A percentile compares a stretch with the other conserved stretches of the same genome.
Evolutionary conservation across 2,888 invertebrate genomes (phyloP).

Genomic region (Julus scandinavius): DNA sequence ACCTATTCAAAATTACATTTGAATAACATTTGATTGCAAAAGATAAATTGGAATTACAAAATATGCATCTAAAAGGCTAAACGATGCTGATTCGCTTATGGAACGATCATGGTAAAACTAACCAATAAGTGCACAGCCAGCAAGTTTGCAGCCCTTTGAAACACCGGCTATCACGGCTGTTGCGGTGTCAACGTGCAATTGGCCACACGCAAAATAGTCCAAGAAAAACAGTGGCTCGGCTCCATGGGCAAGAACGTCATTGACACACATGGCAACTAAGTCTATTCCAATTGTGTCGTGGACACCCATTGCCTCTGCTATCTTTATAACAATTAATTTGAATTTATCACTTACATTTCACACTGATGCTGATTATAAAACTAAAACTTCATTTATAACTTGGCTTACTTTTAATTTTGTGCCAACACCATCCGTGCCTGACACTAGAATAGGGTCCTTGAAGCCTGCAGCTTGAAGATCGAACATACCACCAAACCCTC

Average conservation of each 20-base stretch:
- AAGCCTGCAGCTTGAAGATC: slow-evolving; percentile 78
- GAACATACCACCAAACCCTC: slow-evolving; percentile 94
- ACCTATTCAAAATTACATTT: slow-evolving; percentile 68
- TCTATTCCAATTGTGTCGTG: slow-evolving; percentile 92
- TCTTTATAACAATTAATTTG: slow-evolving; percentile 68
- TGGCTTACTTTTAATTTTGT: slow-evolving; percentile 86
- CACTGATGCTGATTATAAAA: slow-evolving; percentile 41
- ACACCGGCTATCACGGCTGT: slow-evolving; percentile 85
- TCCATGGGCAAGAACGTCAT: slow-evolving; percentile 94
- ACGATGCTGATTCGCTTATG: no score
- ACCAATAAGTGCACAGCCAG: slow-evolving; percentile 92
- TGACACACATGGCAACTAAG: slow-evolving; percentile 97
- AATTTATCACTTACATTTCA: not conserved
- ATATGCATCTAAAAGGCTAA: not conserved
- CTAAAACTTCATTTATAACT: slow-evolving; percentile 36
- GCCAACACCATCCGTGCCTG: slow-evolving; percentile 96
- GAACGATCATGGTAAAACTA: slow-evolving; percentile 60
- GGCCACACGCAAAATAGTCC: slow-evolving; percentile 95
- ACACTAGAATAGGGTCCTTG: slow-evolving; percentile 86
- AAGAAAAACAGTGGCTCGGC: slow-evolving; percentile 96
- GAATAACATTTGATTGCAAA: slow-evolving; percentile 50
- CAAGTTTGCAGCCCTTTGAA: slow-evolving; percentile 84
- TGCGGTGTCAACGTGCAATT: slow-evolving; percentile 80
- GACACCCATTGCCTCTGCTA: slow-evolving; percentile 81
- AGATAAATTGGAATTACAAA: not conserved